Conservation (phyloP, 2,113 vertebrate species). For the Tyrannus savana region DNA sequence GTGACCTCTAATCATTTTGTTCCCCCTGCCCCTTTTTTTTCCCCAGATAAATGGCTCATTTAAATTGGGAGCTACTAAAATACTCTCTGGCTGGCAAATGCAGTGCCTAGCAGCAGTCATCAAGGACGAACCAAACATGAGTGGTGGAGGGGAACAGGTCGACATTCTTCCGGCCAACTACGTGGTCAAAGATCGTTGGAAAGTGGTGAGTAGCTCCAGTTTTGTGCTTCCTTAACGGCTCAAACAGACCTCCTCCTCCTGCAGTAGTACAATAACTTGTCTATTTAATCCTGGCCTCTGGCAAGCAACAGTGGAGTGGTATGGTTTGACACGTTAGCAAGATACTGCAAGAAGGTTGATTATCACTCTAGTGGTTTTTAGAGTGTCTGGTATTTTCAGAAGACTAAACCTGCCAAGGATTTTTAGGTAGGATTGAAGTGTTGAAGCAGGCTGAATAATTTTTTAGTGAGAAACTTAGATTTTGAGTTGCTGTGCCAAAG, state of each 20-base stretch:
- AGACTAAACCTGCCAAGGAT: not conserved
- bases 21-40: not conserved
- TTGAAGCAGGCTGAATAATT: not conserved
- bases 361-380: not conserved
- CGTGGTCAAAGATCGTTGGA: conserved; percentile 98
- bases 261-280: not conserved
- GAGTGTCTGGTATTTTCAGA: not conserved
- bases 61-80: conserved; percentile 91
- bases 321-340: not conserved
- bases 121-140: conserved; percentile 98
- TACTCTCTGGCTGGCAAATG: conserved; percentile 92
- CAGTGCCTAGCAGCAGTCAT: conserved; percentile 95
- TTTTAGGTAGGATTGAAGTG: not conserved
- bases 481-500: not conserved
- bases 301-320: not conserved
- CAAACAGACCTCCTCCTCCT: not conserved
- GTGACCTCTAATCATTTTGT: conserved; percentile 30
- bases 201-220: conserved; percentile 88
- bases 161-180: conserved; percentile 98
- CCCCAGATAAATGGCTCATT: conserved; percentile 95
- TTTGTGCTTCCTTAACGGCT: not conserved
- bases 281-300: not conserved
- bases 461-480: not conserved
- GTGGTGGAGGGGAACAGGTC: conserved; percentile 93
- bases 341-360: not conserved